These are phyloP conservation scores for Acromyrmex charruanus DNA, from an alignment of 1,140 invertebrate genomes.

Conservation along the genomic window DNA sequence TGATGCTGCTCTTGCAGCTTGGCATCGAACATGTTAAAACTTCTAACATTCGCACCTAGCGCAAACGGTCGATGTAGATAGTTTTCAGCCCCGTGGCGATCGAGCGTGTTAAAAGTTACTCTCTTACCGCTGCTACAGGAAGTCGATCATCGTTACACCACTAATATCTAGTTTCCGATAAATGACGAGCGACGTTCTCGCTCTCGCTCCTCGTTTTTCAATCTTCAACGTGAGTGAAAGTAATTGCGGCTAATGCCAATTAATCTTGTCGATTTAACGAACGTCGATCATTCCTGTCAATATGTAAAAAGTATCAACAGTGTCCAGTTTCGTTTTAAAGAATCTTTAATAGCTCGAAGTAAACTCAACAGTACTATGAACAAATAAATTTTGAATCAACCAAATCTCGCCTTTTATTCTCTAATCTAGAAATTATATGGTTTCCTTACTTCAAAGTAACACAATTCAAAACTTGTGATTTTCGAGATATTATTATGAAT, in stretches of 20 bases:
- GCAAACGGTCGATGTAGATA: constrained; percentile 35
- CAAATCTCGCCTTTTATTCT: too few relatives aligned
- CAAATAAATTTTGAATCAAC: background rate
- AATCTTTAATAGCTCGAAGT: background rate
- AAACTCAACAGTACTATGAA: background rate
- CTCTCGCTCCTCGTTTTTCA: constrained; percentile 34
- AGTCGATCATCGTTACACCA: constrained; percentile 51
- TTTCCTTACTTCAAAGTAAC: too few relatives aligned
- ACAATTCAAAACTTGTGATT: too few relatives aligned
- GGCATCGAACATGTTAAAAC: constrained; percentile 42
- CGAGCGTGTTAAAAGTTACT: constrained; percentile 52
- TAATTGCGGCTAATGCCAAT: constrained; percentile 40
- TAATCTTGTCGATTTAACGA: constrained; percentile 50
- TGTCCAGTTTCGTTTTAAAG: background rate
- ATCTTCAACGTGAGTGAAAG: constrained; percentile 21
- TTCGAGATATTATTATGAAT: too few relatives aligned
- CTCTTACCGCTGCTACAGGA: constrained; percentile 33
- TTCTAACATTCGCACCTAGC: constrained; percentile 49
- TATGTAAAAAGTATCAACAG: constrained; percentile 20
- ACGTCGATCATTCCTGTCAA: constrained; percentile 39
- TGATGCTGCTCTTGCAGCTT: constrained; percentile 40
- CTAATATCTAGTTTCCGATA: constrained; percentile 45
- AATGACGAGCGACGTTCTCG: constrained; percentile 26
- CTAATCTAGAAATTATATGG: too few relatives aligned
- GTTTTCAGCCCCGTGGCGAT: constrained; percentile 25